phyloP scores from a whole-genome alignment of 2,113 vertebrate species.

The Phasianus colchicus region DNA sequence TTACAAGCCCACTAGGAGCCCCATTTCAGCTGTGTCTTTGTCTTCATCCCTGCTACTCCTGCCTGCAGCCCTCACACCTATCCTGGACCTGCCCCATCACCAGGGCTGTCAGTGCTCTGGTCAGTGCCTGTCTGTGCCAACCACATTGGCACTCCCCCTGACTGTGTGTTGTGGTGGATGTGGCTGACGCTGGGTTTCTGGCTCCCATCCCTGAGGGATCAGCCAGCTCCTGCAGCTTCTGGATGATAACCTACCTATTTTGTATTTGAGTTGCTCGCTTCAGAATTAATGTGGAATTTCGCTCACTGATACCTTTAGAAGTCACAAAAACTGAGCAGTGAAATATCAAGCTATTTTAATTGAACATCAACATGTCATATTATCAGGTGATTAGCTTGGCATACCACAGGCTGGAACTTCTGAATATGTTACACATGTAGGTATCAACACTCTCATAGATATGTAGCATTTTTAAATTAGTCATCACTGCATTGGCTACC shows the following conservation, averaged over 20 bases:
- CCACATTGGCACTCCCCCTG: background rate
- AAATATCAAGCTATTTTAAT: background rate
- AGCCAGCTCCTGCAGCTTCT: background rate
- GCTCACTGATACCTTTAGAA: background rate
- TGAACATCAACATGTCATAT: background rate
- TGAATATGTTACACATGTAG: fast-evolving
- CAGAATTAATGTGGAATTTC: background rate
- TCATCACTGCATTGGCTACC: background rate
- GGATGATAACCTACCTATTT: background rate
- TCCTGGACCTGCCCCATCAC: background rate
- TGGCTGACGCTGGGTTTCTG: fast-evolving
- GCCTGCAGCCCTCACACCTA: background rate
- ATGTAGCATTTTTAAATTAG: background rate
- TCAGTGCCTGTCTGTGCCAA: background rate
- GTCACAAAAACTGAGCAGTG: background rate
- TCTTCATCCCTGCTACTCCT: no score
- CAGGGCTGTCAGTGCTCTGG: background rate
- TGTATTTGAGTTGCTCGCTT: background rate
- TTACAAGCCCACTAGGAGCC: background rate
- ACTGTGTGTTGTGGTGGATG: fast-evolving
- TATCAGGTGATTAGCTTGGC: background rate
- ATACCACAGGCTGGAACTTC: background rate
- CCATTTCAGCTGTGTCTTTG: background rate
- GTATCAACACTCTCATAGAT: background rate
- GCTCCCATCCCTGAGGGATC: background rate